These are phyloP conservation scores for Epinephelus fuscoguttatus DNA, from an alignment of 2,113 vertebrate species.

Conservation along the genomic window DNA sequence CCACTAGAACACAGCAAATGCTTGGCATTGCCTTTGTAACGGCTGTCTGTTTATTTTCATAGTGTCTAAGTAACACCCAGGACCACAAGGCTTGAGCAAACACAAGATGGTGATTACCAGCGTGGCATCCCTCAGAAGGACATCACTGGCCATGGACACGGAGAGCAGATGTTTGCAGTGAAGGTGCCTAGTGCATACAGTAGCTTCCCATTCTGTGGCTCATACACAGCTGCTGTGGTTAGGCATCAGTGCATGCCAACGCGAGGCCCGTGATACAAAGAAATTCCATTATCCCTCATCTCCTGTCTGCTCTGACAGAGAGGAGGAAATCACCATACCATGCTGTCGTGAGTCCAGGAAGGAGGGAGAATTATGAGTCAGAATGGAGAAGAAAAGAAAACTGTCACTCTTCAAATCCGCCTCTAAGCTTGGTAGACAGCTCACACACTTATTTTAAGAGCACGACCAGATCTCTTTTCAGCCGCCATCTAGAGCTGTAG, in stretches of 20 bases:
- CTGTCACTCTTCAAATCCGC: slow-evolving; percentile 68
- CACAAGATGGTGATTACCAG: slow-evolving; percentile 67
- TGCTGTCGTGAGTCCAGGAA: slow-evolving; percentile 61
- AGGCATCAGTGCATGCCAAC: slow-evolving; percentile 50
- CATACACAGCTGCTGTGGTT: slow-evolving; percentile 50
- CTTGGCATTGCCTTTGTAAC: slow-evolving; percentile 21
- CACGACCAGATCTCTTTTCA: slow-evolving; percentile 41
- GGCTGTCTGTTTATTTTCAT: slow-evolving; percentile 56
- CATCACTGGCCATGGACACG: slow-evolving; percentile 34
- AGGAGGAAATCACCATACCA: slow-evolving; percentile 64
- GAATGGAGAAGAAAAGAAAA: slow-evolving; percentile 69
- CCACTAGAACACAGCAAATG: slow-evolving; percentile 18
- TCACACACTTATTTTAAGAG: slow-evolving; percentile 72
- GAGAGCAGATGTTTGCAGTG: slow-evolving; percentile 70
- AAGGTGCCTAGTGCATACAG: slow-evolving; percentile 62
- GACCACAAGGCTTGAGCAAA: slow-evolving; percentile 45
- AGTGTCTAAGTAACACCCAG: slow-evolving; percentile 53
- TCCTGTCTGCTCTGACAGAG: slow-evolving; percentile 60
- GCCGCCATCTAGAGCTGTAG: slow-evolving; percentile 37
- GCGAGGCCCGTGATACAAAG: slow-evolving; percentile 48
- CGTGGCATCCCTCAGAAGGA: slow-evolving; percentile 57
- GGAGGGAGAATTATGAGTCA: slow-evolving; percentile 75
- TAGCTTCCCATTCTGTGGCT: slow-evolving; percentile 24
- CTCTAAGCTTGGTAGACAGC: slow-evolving; percentile 58
- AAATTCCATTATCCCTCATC: slow-evolving; percentile 72